A percentile compares a stretch with the other conserved stretches of the same genome.
Evolutionary conservation across 2,888 invertebrate genomes (phyloP).

Genomic region (Polietes domitor): DNA sequence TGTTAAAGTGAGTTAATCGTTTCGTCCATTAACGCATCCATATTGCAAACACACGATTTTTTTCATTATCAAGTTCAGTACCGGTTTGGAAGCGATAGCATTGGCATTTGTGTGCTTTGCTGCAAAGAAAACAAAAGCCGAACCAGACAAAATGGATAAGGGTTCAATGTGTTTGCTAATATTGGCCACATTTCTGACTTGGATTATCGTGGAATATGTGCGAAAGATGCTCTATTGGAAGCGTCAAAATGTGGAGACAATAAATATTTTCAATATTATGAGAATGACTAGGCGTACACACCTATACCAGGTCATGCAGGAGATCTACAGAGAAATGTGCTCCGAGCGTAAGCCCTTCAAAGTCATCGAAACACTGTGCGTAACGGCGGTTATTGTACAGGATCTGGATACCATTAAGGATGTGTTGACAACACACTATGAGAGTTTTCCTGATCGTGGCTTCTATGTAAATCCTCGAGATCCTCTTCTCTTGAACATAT

Average conservation of each 20-base stretch:
- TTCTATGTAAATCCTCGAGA: constrained; percentile 76
- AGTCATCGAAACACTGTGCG: background rate
- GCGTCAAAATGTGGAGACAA: constrained; percentile 41
- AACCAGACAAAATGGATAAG: too few relatives aligned
- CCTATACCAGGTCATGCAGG: background rate
- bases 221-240: constrained; percentile 22
- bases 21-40: too few relatives aligned
- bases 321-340: background rate
- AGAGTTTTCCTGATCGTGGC: constrained; percentile 77
- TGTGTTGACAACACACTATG: constrained; percentile 73
- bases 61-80: too few relatives aligned
- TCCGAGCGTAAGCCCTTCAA: background rate
- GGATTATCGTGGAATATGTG: background rate
- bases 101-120: too few relatives aligned
- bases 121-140: too few relatives aligned
- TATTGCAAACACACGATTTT: too few relatives aligned
- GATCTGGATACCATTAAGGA: constrained; percentile 72
- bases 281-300: background rate
- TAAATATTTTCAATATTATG: background rate
- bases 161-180: too few relatives aligned
- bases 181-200: too few relatives aligned
- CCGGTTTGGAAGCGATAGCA: too few relatives aligned
- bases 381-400: constrained; percentile 61
- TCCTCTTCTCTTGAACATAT: constrained; percentile 77
- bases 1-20: too few relatives aligned